These are phyloP conservation scores for Iselma pallidipennis DNA, from an alignment of 2,888 invertebrate species.

Conservation along the genomic window DNA sequence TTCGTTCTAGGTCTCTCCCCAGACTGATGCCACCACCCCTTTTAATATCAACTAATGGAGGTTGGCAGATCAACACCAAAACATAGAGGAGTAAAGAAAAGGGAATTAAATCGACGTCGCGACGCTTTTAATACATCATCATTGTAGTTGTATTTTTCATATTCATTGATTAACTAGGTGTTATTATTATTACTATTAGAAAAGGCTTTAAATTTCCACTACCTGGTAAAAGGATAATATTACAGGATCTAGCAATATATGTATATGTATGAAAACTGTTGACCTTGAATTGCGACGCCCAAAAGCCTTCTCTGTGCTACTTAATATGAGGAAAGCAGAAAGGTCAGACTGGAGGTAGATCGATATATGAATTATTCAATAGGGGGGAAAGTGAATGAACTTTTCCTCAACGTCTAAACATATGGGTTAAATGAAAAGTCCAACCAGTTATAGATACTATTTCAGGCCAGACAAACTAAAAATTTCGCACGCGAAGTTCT, in stretches of 20 bases:
- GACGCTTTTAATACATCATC: background rate
- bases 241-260: background rate
- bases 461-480: background rate
- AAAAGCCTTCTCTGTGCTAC: constrained; percentile 46
- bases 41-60: constrained; percentile 53
- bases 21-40: constrained; percentile 50
- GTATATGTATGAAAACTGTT: constrained; percentile 15
- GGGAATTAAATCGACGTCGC: background rate
- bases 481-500: background rate
- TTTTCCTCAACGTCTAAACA: constrained; percentile 52
- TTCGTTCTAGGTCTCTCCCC: constrained; percentile 51
- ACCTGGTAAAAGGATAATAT: background rate
- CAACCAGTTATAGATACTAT: constrained; percentile 2
- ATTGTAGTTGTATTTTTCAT: background rate
- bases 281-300: constrained; percentile 46
- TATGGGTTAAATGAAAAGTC: constrained; percentile 53
- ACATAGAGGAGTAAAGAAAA: constrained; percentile 2
- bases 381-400: constrained; percentile 58
- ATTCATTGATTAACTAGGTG: no score
- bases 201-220: background rate
- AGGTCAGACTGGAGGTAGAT: constrained; percentile 56
- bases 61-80: constrained; percentile 39
- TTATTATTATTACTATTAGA: background rate
- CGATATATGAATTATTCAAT: constrained; percentile 59
- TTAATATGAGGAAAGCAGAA: constrained; percentile 57